A percentile compares a stretch with the other conserved stretches of the same genome.
These are phyloP conservation scores for Meliscaeva auricollis DNA, from an alignment of 2,888 invertebrate genomes.

Conservation along the genomic window DNA sequence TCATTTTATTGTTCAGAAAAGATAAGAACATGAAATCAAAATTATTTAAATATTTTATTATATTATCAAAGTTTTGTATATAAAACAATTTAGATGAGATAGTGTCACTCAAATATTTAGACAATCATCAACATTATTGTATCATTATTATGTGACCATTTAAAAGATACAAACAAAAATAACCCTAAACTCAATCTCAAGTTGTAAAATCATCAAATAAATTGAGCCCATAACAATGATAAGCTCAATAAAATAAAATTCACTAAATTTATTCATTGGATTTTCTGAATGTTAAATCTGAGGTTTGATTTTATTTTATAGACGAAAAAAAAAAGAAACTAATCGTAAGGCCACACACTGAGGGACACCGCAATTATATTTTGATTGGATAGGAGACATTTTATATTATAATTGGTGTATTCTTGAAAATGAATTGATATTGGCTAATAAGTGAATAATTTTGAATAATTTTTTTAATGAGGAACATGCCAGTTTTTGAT, in stretches of 20 bases:
- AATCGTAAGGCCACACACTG: conserved; percentile 30
- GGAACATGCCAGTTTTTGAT: background rate
- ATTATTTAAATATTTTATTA: conserved; percentile 25
- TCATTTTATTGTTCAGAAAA: background rate
- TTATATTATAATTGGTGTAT: conserved; percentile 22
- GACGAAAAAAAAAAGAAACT: background rate
- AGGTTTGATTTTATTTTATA: conserved; percentile 16
- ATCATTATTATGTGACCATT: conserved; percentile 4
- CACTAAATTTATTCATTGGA: conserved; percentile 26
- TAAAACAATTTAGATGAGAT: background rate
- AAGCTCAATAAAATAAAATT: background rate
- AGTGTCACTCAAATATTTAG: conserved; percentile 16
- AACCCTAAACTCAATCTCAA: background rate
- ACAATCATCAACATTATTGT: conserved; percentile 3
- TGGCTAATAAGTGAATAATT: conserved; percentile 25
- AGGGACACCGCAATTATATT: conserved; percentile 13
- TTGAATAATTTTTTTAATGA: conserved; percentile 5
- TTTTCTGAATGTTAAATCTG: background rate
- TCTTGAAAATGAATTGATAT: conserved; percentile 16
- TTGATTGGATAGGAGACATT: conserved; percentile 18
- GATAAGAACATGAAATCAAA: background rate
- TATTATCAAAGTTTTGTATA: background rate
- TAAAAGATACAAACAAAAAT: background rate
- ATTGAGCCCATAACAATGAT: background rate
- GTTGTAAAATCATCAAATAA: conserved; percentile 17